These are phyloP conservation scores for Tapirus indicus DNA, from an alignment of 2,797 vertebrate genomes.

Conservation along the genomic window DNA sequence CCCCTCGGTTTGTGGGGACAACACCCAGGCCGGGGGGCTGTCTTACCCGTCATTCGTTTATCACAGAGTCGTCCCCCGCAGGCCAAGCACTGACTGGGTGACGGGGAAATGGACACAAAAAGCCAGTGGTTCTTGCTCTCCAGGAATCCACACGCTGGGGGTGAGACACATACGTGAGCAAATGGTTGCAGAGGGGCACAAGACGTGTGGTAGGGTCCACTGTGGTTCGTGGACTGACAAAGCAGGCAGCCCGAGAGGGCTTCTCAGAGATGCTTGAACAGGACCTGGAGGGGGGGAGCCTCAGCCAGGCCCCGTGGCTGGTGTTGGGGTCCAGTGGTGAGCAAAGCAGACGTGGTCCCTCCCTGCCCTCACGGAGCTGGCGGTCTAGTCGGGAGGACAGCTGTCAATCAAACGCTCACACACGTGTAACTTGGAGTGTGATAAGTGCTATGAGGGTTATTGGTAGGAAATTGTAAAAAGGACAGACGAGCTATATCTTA, in stretches of 20 bases:
- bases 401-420: background rate
- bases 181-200: accelerated
- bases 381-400: background rate
- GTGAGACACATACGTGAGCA: background rate
- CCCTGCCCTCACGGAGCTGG: background rate
- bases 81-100: background rate
- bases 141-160: background rate
- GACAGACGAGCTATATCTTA: background rate
- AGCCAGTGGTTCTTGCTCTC: background rate
- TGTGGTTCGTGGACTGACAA: background rate
- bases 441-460: background rate
- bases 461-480: background rate
- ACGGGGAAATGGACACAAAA: background rate
- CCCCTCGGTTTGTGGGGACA: background rate
- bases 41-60: background rate
- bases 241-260: background rate
- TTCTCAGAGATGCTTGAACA: background rate
- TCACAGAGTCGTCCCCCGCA: background rate
- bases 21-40: background rate
- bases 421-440: background rate
- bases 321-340: background rate
- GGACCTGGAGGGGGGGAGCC: background rate
- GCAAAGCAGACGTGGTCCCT: background rate
- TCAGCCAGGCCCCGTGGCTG: background rate
- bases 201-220: accelerated